Conservation (phyloP, 2,113 vertebrate species). For the Oncorhynchus nerka region DNA sequence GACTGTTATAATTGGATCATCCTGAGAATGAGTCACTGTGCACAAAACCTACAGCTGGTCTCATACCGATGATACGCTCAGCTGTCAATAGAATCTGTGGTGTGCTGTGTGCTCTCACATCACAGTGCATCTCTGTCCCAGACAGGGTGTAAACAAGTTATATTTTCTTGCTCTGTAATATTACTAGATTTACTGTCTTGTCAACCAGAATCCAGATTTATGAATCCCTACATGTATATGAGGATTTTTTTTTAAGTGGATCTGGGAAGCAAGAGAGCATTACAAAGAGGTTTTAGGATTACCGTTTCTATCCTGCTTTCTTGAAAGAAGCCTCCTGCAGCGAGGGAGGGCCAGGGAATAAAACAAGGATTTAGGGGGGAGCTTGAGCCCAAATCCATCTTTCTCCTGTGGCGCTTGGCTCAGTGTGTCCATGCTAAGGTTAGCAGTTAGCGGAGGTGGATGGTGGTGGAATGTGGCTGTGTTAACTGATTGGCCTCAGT, state of each 20-base stretch:
- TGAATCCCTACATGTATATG: conserved; percentile 68
- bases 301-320: conserved; percentile 70
- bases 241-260: conserved; percentile 70
- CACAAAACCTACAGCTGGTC: conserved; percentile 15
- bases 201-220: conserved; percentile 62
- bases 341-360: conserved; percentile 44
- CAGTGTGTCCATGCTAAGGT: not conserved
- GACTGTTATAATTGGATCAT: conserved; percentile 52
- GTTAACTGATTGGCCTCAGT: not conserved
- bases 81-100: not conserved
- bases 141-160: conserved; percentile 30
- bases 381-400: conserved; percentile 20
- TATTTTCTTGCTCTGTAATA: conserved; percentile 25
- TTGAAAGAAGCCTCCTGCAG: conserved; percentile 66
- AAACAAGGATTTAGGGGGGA: conserved; percentile 58
- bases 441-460: not conserved
- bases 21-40: conserved; percentile 44
- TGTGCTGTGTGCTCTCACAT: not conserved
- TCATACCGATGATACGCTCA: conserved; percentile 33
- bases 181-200: conserved; percentile 63
- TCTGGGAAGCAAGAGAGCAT: conserved; percentile 70
- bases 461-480: not conserved
- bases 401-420: conserved; percentile 21
- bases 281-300: conserved; percentile 73
- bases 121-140: not conserved